phyloP scores from a whole-genome alignment of 2,113 vertebrate species.

The Gymnarchus niloticus region DNA sequence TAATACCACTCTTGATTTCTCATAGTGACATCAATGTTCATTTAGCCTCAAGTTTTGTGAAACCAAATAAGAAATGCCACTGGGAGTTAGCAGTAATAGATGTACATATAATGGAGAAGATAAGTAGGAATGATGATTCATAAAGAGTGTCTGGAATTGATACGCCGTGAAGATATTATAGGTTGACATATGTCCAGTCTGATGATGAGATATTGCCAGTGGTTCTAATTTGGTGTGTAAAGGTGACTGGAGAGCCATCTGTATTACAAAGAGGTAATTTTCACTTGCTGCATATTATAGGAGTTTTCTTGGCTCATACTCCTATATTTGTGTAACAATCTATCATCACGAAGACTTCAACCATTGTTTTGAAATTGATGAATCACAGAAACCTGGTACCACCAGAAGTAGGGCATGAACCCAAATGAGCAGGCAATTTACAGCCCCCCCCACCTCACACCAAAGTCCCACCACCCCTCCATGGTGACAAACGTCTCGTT shows the following conservation, averaged over 20 bases:
- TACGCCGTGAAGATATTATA: slow-evolving; percentile 20
- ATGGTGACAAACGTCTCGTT: not conserved
- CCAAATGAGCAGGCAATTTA: slow-evolving; percentile 7
- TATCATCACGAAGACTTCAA: slow-evolving; percentile 17
- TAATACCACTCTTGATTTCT: not conserved
- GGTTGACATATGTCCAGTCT: slow-evolving; percentile 22
- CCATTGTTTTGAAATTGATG: slow-evolving; percentile 27
- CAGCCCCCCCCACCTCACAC: not conserved
- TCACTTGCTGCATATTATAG: not conserved
- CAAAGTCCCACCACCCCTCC: not conserved
- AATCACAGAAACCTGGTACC: slow-evolving; percentile 13
- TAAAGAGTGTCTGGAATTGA: slow-evolving; percentile 12
- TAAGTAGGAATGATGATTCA: slow-evolving; percentile 24
- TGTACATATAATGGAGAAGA: slow-evolving; percentile 18
- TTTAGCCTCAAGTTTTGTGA: slow-evolving; percentile 11
- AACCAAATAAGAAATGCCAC: slow-evolving; percentile 22
- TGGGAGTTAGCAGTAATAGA: slow-evolving; percentile 9
- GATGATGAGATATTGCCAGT: slow-evolving; percentile 10
- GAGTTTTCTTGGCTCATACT: not conserved
- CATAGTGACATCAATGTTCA: not conserved
- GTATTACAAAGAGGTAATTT: not conserved
- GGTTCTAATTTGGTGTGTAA: slow-evolving; percentile 12
- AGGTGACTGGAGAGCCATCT: slow-evolving; percentile 1
- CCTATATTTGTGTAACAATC: slow-evolving; percentile 22
- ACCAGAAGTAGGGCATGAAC: slow-evolving; percentile 25